These are phyloP conservation scores for Callithrix jacchus DNA, from an alignment of 2,113 vertebrate genomes.

Conservation along the genomic window DNA sequence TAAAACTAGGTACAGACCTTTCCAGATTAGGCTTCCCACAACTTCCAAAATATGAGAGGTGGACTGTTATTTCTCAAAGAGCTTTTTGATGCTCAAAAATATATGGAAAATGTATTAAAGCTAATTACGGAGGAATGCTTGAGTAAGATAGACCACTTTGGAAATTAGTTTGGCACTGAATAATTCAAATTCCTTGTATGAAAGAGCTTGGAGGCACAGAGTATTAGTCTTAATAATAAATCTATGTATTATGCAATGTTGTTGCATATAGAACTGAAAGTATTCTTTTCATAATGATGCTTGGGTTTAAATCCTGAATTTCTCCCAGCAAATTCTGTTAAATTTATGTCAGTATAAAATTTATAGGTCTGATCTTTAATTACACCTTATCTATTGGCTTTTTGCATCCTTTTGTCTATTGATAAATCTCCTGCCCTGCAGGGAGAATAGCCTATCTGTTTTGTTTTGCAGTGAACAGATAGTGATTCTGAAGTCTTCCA, in stretches of 20 bases:
- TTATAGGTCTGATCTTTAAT: constrained; percentile 78
- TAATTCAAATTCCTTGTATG: constrained; percentile 66
- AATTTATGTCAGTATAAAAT: constrained; percentile 77
- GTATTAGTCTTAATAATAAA: constrained; percentile 59
- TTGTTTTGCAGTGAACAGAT: constrained; percentile 76
- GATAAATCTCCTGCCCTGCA: constrained; percentile 75
- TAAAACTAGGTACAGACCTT: not conserved
- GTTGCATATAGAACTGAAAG: not conserved
- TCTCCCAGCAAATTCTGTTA: constrained; percentile 67
- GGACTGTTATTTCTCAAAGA: constrained; percentile 50
- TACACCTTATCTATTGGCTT: constrained; percentile 71
- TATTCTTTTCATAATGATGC: constrained; percentile 75
- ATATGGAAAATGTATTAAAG: constrained; percentile 59
- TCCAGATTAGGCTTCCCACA: constrained; percentile 3
- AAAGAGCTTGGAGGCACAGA: constrained; percentile 45
- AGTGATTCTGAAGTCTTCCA: constrained; percentile 80
- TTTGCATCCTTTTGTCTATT: constrained; percentile 79
- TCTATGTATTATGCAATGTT: constrained; percentile 55
- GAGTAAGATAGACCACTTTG: constrained; percentile 47
- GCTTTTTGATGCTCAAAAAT: constrained; percentile 58
- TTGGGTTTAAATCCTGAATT: constrained; percentile 63
- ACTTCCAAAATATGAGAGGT: not conserved
- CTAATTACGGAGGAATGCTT: constrained; percentile 63
- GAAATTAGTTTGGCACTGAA: constrained; percentile 61
- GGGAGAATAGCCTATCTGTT: constrained; percentile 72